Percentiles rank a stretch among this genome's conserved stretches.
phyloP scores from a whole-genome alignment of 35 echinoderm and acorn worm species.

The Stichopus chloronotus region DNA sequence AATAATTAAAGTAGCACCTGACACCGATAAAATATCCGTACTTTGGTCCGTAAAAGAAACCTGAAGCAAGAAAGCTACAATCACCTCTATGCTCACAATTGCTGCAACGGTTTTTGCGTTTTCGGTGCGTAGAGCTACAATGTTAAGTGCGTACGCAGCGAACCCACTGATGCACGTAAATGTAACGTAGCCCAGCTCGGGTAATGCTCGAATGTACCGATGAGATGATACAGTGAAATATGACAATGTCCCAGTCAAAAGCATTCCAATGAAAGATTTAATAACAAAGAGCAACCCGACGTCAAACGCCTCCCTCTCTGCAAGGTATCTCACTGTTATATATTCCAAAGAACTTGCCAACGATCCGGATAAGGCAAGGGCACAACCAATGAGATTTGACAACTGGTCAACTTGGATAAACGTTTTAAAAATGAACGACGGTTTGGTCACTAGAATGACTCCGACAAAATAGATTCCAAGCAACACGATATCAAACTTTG shows the following conservation, averaged over 20 bases:
- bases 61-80: not conserved
- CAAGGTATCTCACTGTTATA: not conserved
- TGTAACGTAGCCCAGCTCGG: not conserved
- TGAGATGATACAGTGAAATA: not conserved
- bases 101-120: not conserved
- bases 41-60: not conserved
- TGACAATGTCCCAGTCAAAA: not conserved
- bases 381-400: not conserved
- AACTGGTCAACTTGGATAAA: not conserved
- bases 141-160: not conserved
- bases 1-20: not conserved
- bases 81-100: not conserved
- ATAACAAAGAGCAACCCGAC: not conserved
- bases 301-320: not conserved
- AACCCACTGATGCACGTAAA: not conserved
- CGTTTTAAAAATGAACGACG: not conserved
- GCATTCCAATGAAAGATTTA: not conserved
- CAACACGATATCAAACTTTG: not conserved
- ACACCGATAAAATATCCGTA: not conserved
- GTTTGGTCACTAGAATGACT: not conserved
- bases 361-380: not conserved
- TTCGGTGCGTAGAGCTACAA: not conserved
- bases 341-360: not conserved
- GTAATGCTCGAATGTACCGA: not conserved
- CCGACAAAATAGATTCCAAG: not conserved